These are phyloP conservation scores for Homarus americanus DNA, from an alignment of 1,140 invertebrate species.

Conservation along the genomic window DNA sequence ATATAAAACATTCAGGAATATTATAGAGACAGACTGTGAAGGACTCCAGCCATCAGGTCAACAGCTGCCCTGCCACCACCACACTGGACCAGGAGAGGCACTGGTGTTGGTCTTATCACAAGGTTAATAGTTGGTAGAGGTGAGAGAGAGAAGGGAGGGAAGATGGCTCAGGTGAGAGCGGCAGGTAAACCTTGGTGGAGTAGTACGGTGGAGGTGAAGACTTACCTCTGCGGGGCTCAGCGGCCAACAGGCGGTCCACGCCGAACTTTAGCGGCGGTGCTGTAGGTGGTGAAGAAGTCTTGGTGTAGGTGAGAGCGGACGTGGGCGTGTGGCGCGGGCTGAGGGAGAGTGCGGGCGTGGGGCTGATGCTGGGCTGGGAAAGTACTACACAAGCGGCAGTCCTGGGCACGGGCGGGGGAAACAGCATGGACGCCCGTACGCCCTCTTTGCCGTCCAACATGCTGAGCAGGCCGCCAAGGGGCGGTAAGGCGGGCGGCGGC, in stretches of 20 bases:
- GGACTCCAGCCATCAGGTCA: too few relatives aligned
- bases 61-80: too few relatives aligned
- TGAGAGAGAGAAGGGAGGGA: neutral
- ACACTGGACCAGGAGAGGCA: too few relatives aligned
- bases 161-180: neutral
- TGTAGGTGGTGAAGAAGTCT: conserved; percentile 29
- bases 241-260: conserved; percentile 44
- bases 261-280: conserved; percentile 57
- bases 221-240: conserved; percentile 50
- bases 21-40: too few relatives aligned
- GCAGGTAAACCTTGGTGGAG: neutral
- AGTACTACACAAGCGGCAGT: conserved; percentile 63
- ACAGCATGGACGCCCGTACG: conserved; percentile 17
- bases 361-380: conserved; percentile 27
- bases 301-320: conserved; percentile 6
- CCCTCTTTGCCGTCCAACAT: conserved; percentile 63
- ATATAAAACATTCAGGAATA: too few relatives aligned
- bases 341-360: conserved; percentile 23
- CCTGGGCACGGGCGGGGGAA: conserved; percentile 43
- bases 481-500: conserved; percentile 25
- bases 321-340: conserved; percentile 35
- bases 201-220: too few relatives aligned
- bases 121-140: too few relatives aligned
- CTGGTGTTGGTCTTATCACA: too few relatives aligned
- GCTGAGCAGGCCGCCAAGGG: conserved; percentile 52